Percentiles rank a stretch among this genome's conserved stretches.
These are phyloP conservation scores for Dendrophyllia cribrosa DNA, from an alignment of 64 coral and sea anemone genomes.

Conservation along the genomic window DNA sequence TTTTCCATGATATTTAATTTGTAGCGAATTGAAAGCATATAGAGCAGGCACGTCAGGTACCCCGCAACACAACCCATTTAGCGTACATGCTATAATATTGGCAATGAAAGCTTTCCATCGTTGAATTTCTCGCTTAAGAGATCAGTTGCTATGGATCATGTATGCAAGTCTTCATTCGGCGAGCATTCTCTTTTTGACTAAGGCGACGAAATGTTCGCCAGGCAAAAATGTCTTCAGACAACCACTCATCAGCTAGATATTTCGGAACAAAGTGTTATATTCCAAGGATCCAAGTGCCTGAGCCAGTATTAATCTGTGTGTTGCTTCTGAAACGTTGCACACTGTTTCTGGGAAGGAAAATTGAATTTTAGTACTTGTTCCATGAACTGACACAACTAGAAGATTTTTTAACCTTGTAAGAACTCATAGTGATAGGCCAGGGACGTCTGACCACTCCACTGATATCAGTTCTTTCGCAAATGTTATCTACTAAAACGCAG, in stretches of 20 bases:
- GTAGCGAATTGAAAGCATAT: not conserved
- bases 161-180: not conserved
- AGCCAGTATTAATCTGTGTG: not conserved
- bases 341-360: not conserved
- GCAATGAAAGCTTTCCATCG: not conserved
- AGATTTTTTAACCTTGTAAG: not conserved
- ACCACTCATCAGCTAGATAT: constrained; percentile 30
- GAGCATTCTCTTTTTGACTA: not conserved
- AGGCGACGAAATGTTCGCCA: constrained; percentile 42
- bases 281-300: not conserved
- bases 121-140: not conserved
- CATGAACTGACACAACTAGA: not conserved
- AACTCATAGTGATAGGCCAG: not conserved
- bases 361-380: not conserved
- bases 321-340: not conserved
- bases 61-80: not conserved
- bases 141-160: constrained; percentile 41
- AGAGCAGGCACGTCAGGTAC: not conserved
- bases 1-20: too few relatives aligned
- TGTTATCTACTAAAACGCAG: not conserved
- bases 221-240: constrained; percentile 40
- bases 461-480: not conserved
- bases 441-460: not conserved
- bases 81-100: not conserved
- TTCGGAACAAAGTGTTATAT: constrained; percentile 15